Percentiles rank a stretch among this genome's conserved stretches.
Evolutionary conservation across 1,140 invertebrate species (phyloP).

Genomic region (Euschistus heros): DNA sequence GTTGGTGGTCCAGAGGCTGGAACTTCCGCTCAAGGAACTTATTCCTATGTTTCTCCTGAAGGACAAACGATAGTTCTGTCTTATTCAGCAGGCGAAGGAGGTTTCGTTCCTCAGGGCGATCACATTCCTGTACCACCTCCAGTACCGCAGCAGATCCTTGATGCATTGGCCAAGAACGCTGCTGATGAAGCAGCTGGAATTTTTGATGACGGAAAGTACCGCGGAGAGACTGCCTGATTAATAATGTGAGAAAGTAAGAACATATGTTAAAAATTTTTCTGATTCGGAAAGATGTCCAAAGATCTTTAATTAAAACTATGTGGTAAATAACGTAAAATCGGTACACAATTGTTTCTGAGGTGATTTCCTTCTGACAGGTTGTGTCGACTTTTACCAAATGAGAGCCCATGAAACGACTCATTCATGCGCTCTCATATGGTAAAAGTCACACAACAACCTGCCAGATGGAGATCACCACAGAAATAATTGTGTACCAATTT

Average conservation of each 20-base stretch:
- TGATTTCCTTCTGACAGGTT: too few relatives aligned
- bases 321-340: too few relatives aligned
- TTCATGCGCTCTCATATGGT: too few relatives aligned
- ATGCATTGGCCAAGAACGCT: slow-evolving; percentile 25
- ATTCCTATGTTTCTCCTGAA: slow-evolving; percentile 47
- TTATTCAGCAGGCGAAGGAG: slow-evolving; percentile 27
- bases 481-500: too few relatives aligned
- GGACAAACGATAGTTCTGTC: slow-evolving; percentile 23
- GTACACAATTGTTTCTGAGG: too few relatives aligned
- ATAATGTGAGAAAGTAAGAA: not conserved
- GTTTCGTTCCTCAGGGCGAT: slow-evolving; percentile 25
- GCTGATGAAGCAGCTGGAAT: slow-evolving; percentile 28
- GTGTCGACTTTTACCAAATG: too few relatives aligned
- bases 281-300: too few relatives aligned
- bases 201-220: slow-evolving; percentile 26
- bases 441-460: too few relatives aligned
- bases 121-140: slow-evolving; percentile 28
- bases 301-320: too few relatives aligned
- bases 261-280: too few relatives aligned
- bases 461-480: too few relatives aligned
- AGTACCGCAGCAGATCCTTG: slow-evolving; percentile 28
- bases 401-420: too few relatives aligned
- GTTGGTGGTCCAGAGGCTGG: slow-evolving; percentile 38
- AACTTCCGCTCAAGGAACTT: slow-evolving; percentile 44
- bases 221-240: not conserved